phyloP scores from a whole-genome alignment of 1,140 invertebrate species.

The Habropoda laboriosa region DNA sequence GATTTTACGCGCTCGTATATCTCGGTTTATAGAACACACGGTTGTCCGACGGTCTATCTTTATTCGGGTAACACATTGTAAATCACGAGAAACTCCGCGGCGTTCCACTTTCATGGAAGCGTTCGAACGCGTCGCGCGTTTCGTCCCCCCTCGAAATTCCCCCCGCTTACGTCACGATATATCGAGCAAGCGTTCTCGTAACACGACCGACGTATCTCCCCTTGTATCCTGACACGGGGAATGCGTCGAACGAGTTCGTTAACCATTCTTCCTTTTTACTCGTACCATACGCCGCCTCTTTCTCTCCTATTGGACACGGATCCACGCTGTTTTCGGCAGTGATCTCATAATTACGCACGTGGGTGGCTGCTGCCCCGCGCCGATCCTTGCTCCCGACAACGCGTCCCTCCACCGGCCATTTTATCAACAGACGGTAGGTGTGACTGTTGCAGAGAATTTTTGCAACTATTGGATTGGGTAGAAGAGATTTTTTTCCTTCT shows the following conservation, averaged over 20 bases:
- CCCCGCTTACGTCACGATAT: slow-evolving; percentile 37
- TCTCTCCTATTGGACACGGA: slow-evolving; percentile 40
- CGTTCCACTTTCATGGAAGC: slow-evolving; percentile 37
- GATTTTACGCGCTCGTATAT: background rate
- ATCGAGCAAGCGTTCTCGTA: slow-evolving; percentile 32
- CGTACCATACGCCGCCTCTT: background rate
- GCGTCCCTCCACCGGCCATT: background rate
- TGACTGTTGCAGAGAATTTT: too few species aligned
- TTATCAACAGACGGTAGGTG: too few species aligned
- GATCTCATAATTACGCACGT: slow-evolving; percentile 47
- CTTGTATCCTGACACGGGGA: slow-evolving; percentile 42
- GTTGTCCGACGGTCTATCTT: slow-evolving; percentile 21
- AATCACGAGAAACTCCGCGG: slow-evolving; percentile 25
- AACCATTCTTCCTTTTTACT: slow-evolving; percentile 14
- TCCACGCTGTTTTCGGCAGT: slow-evolving; percentile 45
- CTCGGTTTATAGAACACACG: background rate
- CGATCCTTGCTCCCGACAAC: background rate
- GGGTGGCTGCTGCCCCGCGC: slow-evolving; percentile 2
- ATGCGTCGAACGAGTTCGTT: slow-evolving; percentile 46
- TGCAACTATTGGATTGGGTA: too few species aligned
- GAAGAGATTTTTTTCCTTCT: too few species aligned
- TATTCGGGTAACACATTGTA: slow-evolving; percentile 29
- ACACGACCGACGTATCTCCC: slow-evolving; percentile 37
- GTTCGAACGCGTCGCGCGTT: slow-evolving; percentile 14
- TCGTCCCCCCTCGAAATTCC: slow-evolving; percentile 25